Evolutionary conservation across 2,888 invertebrate genomes (phyloP), one percentile per base, ranked within the genome.

Genomic region (Mimachlamys varia): DNA sequence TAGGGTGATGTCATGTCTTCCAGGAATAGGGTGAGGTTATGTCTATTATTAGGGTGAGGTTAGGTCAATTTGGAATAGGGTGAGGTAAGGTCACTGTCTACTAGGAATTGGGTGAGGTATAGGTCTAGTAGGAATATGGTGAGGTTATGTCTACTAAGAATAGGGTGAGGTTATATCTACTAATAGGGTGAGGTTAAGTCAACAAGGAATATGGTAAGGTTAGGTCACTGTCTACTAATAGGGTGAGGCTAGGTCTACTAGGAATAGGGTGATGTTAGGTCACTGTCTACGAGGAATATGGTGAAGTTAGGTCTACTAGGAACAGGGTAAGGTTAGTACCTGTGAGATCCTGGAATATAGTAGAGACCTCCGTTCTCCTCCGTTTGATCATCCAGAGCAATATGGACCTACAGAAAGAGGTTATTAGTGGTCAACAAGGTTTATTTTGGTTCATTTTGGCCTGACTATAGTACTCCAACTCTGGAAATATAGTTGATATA

Each of bases 321-420:
- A 76, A 33, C 33, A 76, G 33, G 76, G 33, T 76, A 33, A 76
- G 0, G 76, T 76, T 76, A 76, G 90, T 88, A 95, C 95, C 94
- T 94, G 91, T 96, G 96, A 38, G 96, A 96, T 7, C 95, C 95
- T 49, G 95, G 95, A 27, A 96, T 94, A 91, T 96, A 96, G 49
- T 95, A 93, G 19, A 96, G 89, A 13, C 95, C 93, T 22, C 96
- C 96, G 91, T 96, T 96, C 89, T 96, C 95, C 91, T 94, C 93
- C 27, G 95, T 95, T 92, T 96, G 96, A 76, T 96, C 95, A 90
- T 96, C 96, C 49, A 96, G 92, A 4, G 96, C 96, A 87, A 96
- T 95, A 91, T 96, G 96, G 7, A 95, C 95, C 96, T 96, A 89
- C 0, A 91, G 90, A 90, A 58, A 19, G 62, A 58, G 15, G 44